Percentiles rank a stretch among this genome's conserved stretches.
Evolutionary conservation across 2,797 vertebrate genomes (phyloP).

Genomic region (Xenopus petersii): DNA sequence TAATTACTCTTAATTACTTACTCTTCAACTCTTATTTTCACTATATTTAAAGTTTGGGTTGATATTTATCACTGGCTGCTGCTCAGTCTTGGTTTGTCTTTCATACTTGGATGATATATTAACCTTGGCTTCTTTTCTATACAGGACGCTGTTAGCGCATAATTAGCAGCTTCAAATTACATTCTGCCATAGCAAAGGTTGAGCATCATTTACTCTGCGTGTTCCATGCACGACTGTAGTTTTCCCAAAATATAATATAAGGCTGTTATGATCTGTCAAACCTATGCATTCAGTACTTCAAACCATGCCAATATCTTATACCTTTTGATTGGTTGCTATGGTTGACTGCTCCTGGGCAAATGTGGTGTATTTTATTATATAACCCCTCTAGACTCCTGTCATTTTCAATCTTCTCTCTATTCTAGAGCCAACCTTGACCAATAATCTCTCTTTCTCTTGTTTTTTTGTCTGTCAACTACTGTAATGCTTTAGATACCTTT

Average conservation of each 20-base stretch:
- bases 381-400: too few relatives aligned
- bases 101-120: neutral
- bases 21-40: too few relatives aligned
- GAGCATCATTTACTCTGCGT: neutral
- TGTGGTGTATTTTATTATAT: too few relatives aligned
- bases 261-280: too few relatives aligned
- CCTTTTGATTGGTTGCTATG: too few relatives aligned
- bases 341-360: too few relatives aligned
- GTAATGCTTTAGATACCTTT: too few relatives aligned
- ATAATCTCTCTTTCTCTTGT: neutral
- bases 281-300: neutral
- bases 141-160: neutral
- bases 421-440: conserved; percentile 25
- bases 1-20: too few relatives aligned
- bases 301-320: too few relatives aligned
- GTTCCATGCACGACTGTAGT: neutral
- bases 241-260: neutral
- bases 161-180: neutral
- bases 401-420: conserved; percentile 17
- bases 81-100: neutral
- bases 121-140: conserved; percentile 1
- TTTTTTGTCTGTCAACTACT: too few relatives aligned
- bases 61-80: neutral
- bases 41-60: too few relatives aligned
- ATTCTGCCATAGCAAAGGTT: neutral